Base-by-base conservation (phyloP, 2,113 vertebrate genomes). In the Phylloscopus trochiloides region DNA sequence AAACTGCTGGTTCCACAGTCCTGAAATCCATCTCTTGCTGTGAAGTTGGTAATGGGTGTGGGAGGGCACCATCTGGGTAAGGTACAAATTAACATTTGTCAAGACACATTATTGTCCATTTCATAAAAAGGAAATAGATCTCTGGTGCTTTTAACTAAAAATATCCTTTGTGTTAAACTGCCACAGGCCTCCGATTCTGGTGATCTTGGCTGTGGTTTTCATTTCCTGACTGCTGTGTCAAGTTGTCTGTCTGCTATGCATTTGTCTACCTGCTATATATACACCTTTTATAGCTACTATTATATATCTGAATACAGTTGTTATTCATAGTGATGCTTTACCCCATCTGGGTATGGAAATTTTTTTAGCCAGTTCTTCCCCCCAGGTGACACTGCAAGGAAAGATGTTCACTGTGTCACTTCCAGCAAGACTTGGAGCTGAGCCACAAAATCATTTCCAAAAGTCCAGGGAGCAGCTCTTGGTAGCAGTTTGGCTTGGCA, bases 81-180 rank as follows among this genome's bases (percentile, higher is more conserved):
- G 21, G 58, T 13, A 38, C 81, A 72, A 72, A 10, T 34, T 52
- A 12, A 4, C 3, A 11, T 48, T 78, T 85, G 32, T 90, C 66
- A 36, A 52, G 42, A 9, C 31, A 65, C 8, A 2, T 79, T 24
- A 31, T 24, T 71, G 43, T 86, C 19, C 11, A 3, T 86, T 79
- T 68, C 10, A 13, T 26, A 12, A 0, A 0, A 0, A 66, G 32
- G 42, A 76, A 58, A 51, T 42, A 32, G 16, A 34, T 17, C 4
- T 80, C 8, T 83, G 34, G 29, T 51, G 32, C 16, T 51, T 54
- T 17, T 20, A 32, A 31, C 54, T 80, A 58, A 73, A 83, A 54
- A 36, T 10, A 7, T 48, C 42, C 22, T 52, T 57, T 25, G 5
- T 19, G 19, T 65, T 61, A 16, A 76, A 76, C 9, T 51, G 34